Base-by-base conservation (phyloP, 1,140 invertebrate genomes). In the Phymastichus coffea region DNA sequence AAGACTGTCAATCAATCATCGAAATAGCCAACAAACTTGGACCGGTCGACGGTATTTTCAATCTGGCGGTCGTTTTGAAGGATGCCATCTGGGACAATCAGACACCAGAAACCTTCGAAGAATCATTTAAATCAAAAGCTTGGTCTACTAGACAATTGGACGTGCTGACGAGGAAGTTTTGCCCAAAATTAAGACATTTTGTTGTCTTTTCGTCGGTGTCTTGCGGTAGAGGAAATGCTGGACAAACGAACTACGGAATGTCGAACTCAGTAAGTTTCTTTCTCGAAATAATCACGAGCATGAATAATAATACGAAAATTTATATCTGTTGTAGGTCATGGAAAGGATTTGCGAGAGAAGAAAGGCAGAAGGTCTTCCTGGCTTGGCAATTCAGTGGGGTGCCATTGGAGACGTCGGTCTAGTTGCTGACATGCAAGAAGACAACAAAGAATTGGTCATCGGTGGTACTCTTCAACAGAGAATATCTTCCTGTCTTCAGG, bases 241-340 rank as follows among this genome's bases (percentile, higher is more conserved):
- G 90, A 3, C 91, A 93, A 70, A 83, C 85, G 1, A 93, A 92
- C 72, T 93, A 93, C 70, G 90, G 82, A 35, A 81, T 84, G 77
- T 77, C 83, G 0, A 86, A 86, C 54, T 84, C 83, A 0, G 74
- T 61, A 22, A 61, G 46, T 55, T 44, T 28, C 22, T 23, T 44
- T 22, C 15, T 23, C 9, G 12, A 12, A 23, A 23, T 23, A 12
- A 23, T 44, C 10, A 15, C 4, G n/a, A 26, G 19, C 7, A 25
- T 40, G 9, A 17, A 17, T 40, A 3, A n/a, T 17, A 40, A 14
- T 3, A 40, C 15, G 9, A 20, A 43, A 19, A 43, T 20, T 22
- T 43, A 43, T 19, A 2, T 49, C n/a, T n/a, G n/a, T n/a, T n/a
- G 2, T 30, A 61, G 59, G 48, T 82, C 0, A 82, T 85, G 82